phyloP scores from a whole-genome alignment of 1,140 invertebrate species.

The Trichogramma pretiosum region DNA sequence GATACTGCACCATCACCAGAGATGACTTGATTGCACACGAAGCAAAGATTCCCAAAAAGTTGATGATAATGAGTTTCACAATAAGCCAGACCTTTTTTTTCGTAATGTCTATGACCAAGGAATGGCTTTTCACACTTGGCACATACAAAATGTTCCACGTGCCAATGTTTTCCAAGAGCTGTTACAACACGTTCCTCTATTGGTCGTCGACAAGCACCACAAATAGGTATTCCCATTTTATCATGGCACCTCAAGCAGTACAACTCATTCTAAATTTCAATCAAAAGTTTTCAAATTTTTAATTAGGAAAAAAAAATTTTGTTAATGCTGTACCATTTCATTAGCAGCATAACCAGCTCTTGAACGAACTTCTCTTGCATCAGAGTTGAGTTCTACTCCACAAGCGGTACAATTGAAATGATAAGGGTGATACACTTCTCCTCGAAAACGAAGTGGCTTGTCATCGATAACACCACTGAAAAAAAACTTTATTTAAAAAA shows the following conservation, averaged over 20 bases:
- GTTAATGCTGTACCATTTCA: slow-evolving; percentile 61
- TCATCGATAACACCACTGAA: slow-evolving; percentile 89
- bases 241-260: slow-evolving; percentile 98
- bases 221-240: slow-evolving; percentile 98
- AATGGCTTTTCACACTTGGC: slow-evolving; percentile 99
- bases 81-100: slow-evolving; percentile 97
- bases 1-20: slow-evolving; percentile 77
- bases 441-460: slow-evolving; percentile 88
- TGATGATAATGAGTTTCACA: slow-evolving; percentile 99
- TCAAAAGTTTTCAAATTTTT: too few relatives aligned
- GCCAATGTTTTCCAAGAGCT: slow-evolving; percentile 98
- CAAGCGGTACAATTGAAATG: slow-evolving; percentile 97
- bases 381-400: slow-evolving; percentile 76
- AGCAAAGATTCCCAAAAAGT: slow-evolving; percentile 96
- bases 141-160: slow-evolving; percentile 99
- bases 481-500: slow-evolving; percentile 19
- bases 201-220: slow-evolving; percentile 91
- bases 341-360: slow-evolving; percentile 82
- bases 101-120: slow-evolving; percentile 96
- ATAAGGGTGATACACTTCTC: slow-evolving; percentile 97
- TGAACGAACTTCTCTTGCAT: slow-evolving; percentile 89
- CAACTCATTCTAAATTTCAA: slow-evolving; percentile 70
- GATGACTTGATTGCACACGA: slow-evolving; percentile 97
- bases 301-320: too few relatives aligned
- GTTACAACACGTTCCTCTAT: slow-evolving; percentile 96